phyloP scores from a whole-genome alignment of 1,140 invertebrate genomes.

The Pogonomyrmex barbatus region DNA sequence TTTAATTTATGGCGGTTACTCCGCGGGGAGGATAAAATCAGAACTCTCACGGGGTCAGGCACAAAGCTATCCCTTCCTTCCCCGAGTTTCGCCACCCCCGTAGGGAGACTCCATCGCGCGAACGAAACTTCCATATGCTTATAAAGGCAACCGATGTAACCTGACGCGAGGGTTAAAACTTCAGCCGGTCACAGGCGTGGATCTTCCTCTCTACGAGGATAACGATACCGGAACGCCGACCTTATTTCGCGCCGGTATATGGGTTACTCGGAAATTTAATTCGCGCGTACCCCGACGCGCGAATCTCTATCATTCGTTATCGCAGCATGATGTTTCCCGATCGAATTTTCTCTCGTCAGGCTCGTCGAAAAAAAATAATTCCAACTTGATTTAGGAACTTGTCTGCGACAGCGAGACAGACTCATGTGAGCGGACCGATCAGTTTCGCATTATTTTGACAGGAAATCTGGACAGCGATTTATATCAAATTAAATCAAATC shows the following conservation, averaged over 20 bases:
- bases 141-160: conserved; percentile 17
- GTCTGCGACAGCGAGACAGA: neutral
- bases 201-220: conserved; percentile 10
- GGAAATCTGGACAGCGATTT: neutral
- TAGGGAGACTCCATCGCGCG: neutral
- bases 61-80: neutral
- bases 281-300: conserved; percentile 8
- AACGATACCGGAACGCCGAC: conserved; percentile 1
- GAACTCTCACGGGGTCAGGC: neutral
- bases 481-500: neutral
- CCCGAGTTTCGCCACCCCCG: neutral
- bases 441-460: conserved; percentile 2
- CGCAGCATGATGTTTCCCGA: neutral
- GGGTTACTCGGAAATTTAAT: conserved; percentile 60
- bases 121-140: conserved; percentile 34
- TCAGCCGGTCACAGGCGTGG: neutral
- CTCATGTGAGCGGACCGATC: conserved; percentile 15
- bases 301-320: neutral
- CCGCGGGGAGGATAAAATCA: neutral
- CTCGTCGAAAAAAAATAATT: neutral
- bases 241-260: conserved; percentile 44
- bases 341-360: neutral
- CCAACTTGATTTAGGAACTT: neutral
- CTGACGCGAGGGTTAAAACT: conserved; percentile 18
- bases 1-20: conserved; percentile 21